These are phyloP conservation scores for Hydropsyche betteni DNA, from an alignment of 2,888 invertebrate species.

Conservation along the genomic window DNA sequence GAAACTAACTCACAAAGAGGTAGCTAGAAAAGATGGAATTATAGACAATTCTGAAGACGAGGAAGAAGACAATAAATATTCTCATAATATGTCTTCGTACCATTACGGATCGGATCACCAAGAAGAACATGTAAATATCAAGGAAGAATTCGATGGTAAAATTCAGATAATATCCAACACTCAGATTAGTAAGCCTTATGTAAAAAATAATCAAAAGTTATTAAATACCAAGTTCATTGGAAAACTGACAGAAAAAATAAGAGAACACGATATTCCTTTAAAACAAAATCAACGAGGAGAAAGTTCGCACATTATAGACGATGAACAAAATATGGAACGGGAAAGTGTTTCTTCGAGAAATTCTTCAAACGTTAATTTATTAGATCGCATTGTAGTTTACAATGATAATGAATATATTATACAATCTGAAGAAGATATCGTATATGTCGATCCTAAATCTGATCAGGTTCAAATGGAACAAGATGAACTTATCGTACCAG, in stretches of 20 bases:
- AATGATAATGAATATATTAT: constrained; percentile 70
- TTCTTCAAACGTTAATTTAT: constrained; percentile 66
- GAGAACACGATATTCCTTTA: constrained; percentile 52
- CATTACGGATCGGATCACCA: constrained; percentile 49
- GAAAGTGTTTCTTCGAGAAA: constrained; percentile 68
- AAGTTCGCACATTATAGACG: constrained; percentile 61
- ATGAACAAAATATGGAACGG: constrained; percentile 62
- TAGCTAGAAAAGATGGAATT: constrained; percentile 73
- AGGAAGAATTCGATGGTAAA: constrained; percentile 61
- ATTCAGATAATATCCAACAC: constrained; percentile 64
- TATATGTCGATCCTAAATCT: constrained; percentile 54
- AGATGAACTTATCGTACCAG: constrained; percentile 44
- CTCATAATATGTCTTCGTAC: constrained; percentile 57
- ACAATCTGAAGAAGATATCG: constrained; percentile 52
- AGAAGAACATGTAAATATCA: constrained; percentile 58
- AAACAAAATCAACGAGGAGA: constrained; percentile 56
- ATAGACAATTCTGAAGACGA: constrained; percentile 66
- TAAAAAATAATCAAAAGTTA: constrained; percentile 54
- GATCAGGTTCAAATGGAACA: constrained; percentile 42
- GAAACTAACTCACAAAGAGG: constrained; percentile 71
- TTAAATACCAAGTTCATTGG: constrained; percentile 51
- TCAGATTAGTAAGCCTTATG: constrained; percentile 33
- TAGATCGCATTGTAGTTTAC: constrained; percentile 65
- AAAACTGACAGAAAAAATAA: constrained; percentile 41
- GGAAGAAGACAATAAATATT: constrained; percentile 55